phyloP scores from a whole-genome alignment of 1,140 invertebrate species.

The Cherax destructor region DNA sequence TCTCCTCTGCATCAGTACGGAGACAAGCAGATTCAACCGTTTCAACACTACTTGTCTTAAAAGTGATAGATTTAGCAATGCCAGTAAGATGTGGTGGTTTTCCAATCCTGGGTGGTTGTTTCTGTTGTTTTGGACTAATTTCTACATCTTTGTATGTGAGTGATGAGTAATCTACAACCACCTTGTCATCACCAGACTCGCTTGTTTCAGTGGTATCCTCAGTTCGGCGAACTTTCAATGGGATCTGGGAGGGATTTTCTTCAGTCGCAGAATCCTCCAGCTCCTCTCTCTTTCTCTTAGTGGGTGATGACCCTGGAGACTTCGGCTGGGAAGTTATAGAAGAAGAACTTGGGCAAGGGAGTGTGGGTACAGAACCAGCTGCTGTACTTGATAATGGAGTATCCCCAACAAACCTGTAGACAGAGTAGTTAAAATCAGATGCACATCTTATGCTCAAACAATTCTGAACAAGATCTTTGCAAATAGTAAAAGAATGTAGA shows the following conservation, averaged over 20 bases:
- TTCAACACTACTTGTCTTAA: neutral
- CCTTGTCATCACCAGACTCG: conserved; percentile 21
- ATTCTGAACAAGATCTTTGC: too few relatives aligned
- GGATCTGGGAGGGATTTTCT: neutral
- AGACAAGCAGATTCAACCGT: neutral
- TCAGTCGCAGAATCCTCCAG: neutral
- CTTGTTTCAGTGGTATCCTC: neutral
- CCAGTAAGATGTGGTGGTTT: neutral
- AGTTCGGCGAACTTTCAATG: conserved; percentile 1
- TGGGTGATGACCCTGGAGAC: conserved; percentile 1
- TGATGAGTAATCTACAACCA: conserved; percentile 10
- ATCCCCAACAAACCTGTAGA: conserved; percentile 11
- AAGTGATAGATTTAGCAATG: conserved; percentile 7
- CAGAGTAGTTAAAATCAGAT: neutral
- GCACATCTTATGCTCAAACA: neutral
- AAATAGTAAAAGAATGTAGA: too few relatives aligned
- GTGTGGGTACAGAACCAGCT: neutral
- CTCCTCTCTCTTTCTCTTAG: conserved; percentile 31
- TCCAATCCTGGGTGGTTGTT: neutral
- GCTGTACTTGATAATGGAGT: conserved; percentile 18
- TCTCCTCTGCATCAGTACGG: neutral
- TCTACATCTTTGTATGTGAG: conserved; percentile 13
- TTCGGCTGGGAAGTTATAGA: neutral
- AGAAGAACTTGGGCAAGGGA: too few relatives aligned
- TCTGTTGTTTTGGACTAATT: conserved; percentile 24